Conservation (phyloP, 2,113 vertebrate species). For the Phaethon lepturus region DNA sequence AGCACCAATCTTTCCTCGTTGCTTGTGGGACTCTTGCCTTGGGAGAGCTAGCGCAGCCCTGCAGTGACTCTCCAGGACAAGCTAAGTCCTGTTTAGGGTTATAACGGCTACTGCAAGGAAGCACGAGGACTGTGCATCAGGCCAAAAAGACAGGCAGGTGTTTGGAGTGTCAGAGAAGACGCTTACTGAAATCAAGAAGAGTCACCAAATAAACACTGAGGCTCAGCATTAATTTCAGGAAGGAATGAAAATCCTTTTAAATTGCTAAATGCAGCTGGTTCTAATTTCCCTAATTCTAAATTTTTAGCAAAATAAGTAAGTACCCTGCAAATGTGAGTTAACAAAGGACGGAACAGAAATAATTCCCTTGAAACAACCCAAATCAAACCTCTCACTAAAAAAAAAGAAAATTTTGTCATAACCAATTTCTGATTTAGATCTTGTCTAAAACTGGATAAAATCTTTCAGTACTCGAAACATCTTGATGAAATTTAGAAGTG, state of each 20-base stretch:
- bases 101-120: background rate
- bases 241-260: slow-evolving; percentile 30
- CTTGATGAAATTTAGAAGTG: background rate
- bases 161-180: background rate
- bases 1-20: background rate
- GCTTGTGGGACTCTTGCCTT: background rate
- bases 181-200: background rate
- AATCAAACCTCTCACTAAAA: background rate
- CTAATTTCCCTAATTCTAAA: slow-evolving; percentile 18
- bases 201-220: background rate
- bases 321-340: background rate
- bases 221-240: slow-evolving; percentile 30
- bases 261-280: slow-evolving; percentile 33
- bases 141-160: background rate
- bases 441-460: background rate
- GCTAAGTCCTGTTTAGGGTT: background rate
- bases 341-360: slow-evolving; percentile 35
- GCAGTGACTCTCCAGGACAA: background rate
- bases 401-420: background rate
- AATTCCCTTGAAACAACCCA: slow-evolving; percentile 9
- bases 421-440: background rate
- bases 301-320: slow-evolving; percentile 47
- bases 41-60: background rate
- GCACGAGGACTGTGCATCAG: background rate
- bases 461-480: background rate